phyloP scores from a whole-genome alignment of 2,797 vertebrate genomes.

The Leucoraja ocellata region DNA sequence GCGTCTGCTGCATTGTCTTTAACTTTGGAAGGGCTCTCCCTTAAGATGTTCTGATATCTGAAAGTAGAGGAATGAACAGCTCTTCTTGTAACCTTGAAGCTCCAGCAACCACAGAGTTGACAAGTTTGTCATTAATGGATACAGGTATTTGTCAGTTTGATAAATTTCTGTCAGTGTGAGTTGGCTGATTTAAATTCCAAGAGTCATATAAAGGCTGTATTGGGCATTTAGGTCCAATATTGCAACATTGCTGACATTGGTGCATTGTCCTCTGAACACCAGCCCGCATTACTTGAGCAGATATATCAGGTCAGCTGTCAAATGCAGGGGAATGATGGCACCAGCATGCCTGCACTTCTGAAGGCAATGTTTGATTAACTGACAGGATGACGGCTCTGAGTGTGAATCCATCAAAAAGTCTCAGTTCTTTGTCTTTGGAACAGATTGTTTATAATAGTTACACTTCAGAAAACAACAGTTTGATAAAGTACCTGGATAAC shows the following conservation, averaged over 20 bases:
- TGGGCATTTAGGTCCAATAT: conserved; percentile 20
- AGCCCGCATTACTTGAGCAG: conserved; percentile 17
- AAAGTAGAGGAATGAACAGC: not conserved
- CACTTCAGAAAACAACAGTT: conserved; percentile 34
- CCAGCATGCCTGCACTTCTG: not conserved
- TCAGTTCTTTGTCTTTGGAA: not conserved
- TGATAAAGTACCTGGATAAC: conserved; percentile 30
- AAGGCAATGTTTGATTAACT: conserved; percentile 25
- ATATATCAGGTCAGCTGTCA: conserved; percentile 19
- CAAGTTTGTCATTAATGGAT: not conserved
- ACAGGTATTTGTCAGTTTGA: not conserved
- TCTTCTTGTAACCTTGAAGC: conserved; percentile 15
- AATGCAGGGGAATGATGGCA: not conserved
- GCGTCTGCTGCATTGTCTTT: not conserved
- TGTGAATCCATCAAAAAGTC: conserved; percentile 8
- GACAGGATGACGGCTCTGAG: not conserved
- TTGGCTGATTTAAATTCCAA: conserved; percentile 23
- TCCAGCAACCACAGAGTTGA: conserved; percentile 1
- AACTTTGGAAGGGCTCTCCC: no score
- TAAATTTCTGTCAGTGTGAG: conserved; percentile 1
- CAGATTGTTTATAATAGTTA: conserved; percentile 18
- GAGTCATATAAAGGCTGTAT: conserved; percentile 1
- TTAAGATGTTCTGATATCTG: not conserved
- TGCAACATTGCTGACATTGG: conserved; percentile 26
- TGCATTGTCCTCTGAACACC: conserved; percentile 12